Evolutionary conservation across 2,888 invertebrate species (phyloP).

Genomic region (Apotomis capreana): DNA sequence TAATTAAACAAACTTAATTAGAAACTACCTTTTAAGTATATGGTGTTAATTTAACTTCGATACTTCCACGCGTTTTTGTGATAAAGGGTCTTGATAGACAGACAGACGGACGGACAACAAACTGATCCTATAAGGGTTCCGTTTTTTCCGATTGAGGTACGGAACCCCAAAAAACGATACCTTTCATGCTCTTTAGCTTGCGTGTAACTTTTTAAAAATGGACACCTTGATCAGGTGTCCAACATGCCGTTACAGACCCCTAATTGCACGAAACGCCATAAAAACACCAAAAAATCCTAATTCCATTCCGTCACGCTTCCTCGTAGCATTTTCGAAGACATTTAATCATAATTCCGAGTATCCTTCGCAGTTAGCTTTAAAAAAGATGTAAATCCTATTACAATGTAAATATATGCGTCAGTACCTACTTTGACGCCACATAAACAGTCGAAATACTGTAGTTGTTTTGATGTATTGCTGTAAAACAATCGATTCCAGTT

Average conservation of each 20-base stretch:
- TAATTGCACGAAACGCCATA: slow-evolving; percentile 17
- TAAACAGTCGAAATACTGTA: not conserved
- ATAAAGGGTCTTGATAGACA: too few relatives aligned
- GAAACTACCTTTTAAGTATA: too few relatives aligned
- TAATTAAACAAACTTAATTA: too few relatives aligned
- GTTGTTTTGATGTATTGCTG: too few relatives aligned
- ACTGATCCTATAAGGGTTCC: too few relatives aligned
- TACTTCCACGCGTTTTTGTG: too few relatives aligned
- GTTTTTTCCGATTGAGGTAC: too few relatives aligned
- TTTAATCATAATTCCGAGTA: slow-evolving; percentile 39
- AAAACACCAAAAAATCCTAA: slow-evolving; percentile 21
- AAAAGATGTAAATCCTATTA: slow-evolving; percentile 36
- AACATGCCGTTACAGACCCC: slow-evolving; percentile 18
- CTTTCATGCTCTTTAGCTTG: not conserved
- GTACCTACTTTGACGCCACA: not conserved
- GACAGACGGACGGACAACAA: too few relatives aligned
- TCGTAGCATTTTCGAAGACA: slow-evolving; percentile 35
- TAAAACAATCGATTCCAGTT: too few relatives aligned
- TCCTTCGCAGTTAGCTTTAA: slow-evolving; percentile 39
- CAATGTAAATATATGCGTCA: slow-evolving; percentile 11
- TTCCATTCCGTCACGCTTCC: slow-evolving; percentile 27
- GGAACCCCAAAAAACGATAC: too few relatives aligned
- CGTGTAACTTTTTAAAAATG: not conserved
- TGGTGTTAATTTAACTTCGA: too few relatives aligned
- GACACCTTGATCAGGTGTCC: slow-evolving; percentile 9